Evolutionary conservation across 2,888 invertebrate genomes (phyloP).

Genomic region (Drosophila atroscutellata): DNA sequence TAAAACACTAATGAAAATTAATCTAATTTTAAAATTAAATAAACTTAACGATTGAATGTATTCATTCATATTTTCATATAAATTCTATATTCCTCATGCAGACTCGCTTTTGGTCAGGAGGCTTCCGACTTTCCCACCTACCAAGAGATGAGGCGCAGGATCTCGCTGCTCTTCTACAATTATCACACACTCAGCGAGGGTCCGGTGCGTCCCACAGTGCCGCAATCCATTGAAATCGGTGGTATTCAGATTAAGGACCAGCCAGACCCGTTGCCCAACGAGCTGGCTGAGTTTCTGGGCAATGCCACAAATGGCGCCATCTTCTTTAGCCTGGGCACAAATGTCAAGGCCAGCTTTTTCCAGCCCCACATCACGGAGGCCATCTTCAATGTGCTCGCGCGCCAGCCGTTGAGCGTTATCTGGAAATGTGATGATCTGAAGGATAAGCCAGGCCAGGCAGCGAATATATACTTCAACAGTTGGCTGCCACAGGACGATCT

Average conservation of each 20-base stretch:
- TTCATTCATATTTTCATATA: neutral
- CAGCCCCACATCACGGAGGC: constrained; percentile 85
- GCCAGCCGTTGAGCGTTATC: constrained; percentile 86
- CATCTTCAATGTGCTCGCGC: constrained; percentile 87
- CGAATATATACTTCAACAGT: constrained; percentile 87
- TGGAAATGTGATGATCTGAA: constrained; percentile 89
- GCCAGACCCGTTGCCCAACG: constrained; percentile 78
- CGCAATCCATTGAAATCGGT: constrained; percentile 80
- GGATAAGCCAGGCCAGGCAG: constrained; percentile 85
- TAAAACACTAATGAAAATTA: no score
- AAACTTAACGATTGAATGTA: no score
- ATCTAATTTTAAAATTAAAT: no score
- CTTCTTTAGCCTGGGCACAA: constrained; percentile 85
- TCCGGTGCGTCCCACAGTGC: constrained; percentile 76
- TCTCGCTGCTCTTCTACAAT: constrained; percentile 78
- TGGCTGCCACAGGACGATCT: constrained; percentile 90
- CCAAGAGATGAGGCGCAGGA: constrained; percentile 61
- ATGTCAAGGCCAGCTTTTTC: constrained; percentile 81
- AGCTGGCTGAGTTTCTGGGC: constrained; percentile 69
- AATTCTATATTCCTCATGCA: constrained; percentile 2
- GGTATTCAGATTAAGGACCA: constrained; percentile 82
- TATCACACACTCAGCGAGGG: constrained; percentile 79
- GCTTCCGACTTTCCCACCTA: constrained; percentile 62
- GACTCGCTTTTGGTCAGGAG: constrained; percentile 44
- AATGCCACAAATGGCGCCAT: constrained; percentile 82